These are phyloP conservation scores for Parapristionchus giblindavisi DNA, from an alignment of 2,888 invertebrate genomes.

Conservation along the genomic window DNA sequence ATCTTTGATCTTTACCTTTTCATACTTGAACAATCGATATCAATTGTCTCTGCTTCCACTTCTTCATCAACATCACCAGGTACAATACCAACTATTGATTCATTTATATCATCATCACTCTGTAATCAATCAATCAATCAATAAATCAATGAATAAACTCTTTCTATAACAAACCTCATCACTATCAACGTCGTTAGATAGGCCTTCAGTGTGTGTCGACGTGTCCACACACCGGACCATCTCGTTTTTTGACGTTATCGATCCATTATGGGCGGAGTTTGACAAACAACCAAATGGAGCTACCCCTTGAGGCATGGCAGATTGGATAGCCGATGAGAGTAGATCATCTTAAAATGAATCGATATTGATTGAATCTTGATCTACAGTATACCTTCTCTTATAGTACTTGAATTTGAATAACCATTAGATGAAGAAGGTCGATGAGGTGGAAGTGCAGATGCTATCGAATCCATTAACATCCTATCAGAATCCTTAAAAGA, in stretches of 20 bases:
- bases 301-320: constrained; percentile 34
- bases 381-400: constrained; percentile 15
- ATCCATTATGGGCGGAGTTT: no score
- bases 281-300: no score
- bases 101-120: constrained; percentile 19
- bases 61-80: constrained; percentile 30
- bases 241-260: constrained; percentile 52
- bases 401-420: constrained; percentile 9
- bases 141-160: background rate
- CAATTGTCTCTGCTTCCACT: constrained; percentile 29
- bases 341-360: constrained; percentile 7
- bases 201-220: constrained; percentile 30
- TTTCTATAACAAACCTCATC: constrained; percentile 3
- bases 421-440: constrained; percentile 22
- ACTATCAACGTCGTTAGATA: constrained; percentile 6
- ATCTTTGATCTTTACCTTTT: background rate
- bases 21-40: constrained; percentile 16
- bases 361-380: background rate
- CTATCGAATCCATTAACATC: constrained; percentile 1
- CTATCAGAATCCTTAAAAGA: background rate
- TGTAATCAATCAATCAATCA: background rate
- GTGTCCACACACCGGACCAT: constrained; percentile 39
- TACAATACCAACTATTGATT: constrained; percentile 17
- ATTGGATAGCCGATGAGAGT: constrained; percentile 19
- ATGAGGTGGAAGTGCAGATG: constrained; percentile 22